Evolutionary conservation across 2,113 vertebrate genomes (phyloP), one percentile per base, ranked within the genome.

Genomic region (Ifrita kowaldi): DNA sequence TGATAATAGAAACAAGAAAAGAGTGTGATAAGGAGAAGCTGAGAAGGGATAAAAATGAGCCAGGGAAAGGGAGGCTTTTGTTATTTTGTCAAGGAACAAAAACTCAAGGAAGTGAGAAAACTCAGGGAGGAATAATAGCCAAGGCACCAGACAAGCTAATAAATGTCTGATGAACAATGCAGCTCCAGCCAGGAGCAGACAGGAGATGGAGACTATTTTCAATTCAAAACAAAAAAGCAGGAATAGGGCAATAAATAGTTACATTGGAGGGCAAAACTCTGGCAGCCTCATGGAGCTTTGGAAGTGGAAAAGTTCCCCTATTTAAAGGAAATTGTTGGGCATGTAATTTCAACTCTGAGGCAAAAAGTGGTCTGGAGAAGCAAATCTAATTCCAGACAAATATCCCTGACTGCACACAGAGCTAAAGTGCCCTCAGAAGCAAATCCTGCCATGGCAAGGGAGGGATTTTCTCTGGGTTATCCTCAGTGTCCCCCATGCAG

Each of bases 61-160:
- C 68, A 75, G 47, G 4, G 50, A 49, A 93, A 91, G 75, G 27
- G 78, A 90, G 49, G 75, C 68, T 92, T 93, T 92, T 95, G 84
- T 95, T 95, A 87, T 91, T 95, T 95, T 94, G 84, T 89, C 89
- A 93, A 67, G 92, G 82, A 96, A 92, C 64, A 90, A 86, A 91
- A 93, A 78, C 75, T 77, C 23, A 8, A 84, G 47, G 50, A 93
- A 93, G 95, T 63, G 67, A 96, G 88, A 88, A 69, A 88, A 80
- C 75, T 78, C 52, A 2, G 47, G 41, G 35, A 93, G 71, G 79
- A 92, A 91, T 65, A 96, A 96, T 44, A 93, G 76, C 67, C 75
- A 73, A 89, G 65, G 27, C 87, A 87, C 63, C 26, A 90, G 92
- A 94, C 85, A 88, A 95, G 79, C 64, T 86, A 93, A 90, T 94